Evolutionary conservation across 2,113 vertebrate genomes (phyloP), one percentile per base, ranked within the genome.

Genomic region (Meleagris gallopavo): DNA sequence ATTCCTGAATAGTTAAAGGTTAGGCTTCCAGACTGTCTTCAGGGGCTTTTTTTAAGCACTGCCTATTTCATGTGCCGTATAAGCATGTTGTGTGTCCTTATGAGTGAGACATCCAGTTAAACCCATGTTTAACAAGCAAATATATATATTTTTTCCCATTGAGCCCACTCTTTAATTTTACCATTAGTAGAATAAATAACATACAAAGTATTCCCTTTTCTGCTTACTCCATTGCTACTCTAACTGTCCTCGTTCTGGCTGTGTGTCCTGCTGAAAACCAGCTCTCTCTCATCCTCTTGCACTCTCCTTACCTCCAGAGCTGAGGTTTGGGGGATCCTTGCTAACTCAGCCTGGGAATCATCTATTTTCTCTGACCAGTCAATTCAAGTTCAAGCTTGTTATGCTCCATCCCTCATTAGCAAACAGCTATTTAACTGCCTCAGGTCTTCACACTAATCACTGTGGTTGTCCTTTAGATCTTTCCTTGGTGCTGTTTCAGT

Each of bases 401-500:
- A 57, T 11, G 45, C 85, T 91, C 65, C 61, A 69, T 94, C 48
- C 85, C 69, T 91, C 76, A 40, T 93, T 95, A 94, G 76, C 48
- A 91, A 95, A 93, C 22, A 90, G 57, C 61, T 93, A 72, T 93
- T 93, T 90, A 83, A 83, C 82, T 72, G 86, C 88, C 89, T 93
- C 27, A 38, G 89, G 85, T 45, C 43, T 81, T 90, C 93, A 48
- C 69, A 34, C 85, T 95, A 62, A 83, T 91, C 66, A 15, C 57
- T 32, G 48, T 55, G 34, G 38, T 2, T 93, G 86, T 90, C 85
- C 85, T 95, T 86, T 70, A 25, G 61, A 73, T 54, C 80, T 61
- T 69, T 83, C 82, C 8, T 18, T 20, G 43, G 21, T 27, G 54
- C 9, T 70, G 70, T 81, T 78, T 90, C 64, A 16, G 75, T 24